Conservation (phyloP, 2,113 vertebrate genomes). For the Agelaius tricolor region DNA sequence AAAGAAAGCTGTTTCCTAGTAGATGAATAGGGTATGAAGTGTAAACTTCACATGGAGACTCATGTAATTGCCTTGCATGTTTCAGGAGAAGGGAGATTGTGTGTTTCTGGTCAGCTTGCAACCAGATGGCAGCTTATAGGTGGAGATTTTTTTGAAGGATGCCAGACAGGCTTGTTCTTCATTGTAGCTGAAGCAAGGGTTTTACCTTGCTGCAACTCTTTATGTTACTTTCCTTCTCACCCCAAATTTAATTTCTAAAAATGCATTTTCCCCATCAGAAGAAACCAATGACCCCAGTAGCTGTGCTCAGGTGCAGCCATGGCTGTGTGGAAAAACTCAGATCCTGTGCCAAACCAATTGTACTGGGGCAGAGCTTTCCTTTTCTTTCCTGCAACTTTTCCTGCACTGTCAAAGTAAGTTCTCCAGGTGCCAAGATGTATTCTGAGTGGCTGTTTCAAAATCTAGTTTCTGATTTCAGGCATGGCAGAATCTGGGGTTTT, state of each 20-base stretch:
- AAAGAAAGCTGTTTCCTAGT: slow-evolving; percentile 9
- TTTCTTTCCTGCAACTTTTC: background rate
- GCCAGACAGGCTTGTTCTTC: background rate
- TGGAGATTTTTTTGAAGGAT: background rate
- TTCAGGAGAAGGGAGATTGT: background rate
- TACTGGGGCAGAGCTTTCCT: background rate
- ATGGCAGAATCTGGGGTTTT: background rate
- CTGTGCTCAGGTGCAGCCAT: rapidly evolving
- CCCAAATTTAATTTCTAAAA: background rate
- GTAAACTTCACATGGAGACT: background rate
- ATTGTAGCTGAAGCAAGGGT: background rate
- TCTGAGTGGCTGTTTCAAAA: background rate
- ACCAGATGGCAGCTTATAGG: background rate
- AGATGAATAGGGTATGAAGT: slow-evolving; percentile 20
- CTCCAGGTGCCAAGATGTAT: background rate
- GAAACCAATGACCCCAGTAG: background rate
- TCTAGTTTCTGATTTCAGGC: background rate
- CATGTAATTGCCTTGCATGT: background rate
- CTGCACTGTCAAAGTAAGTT: background rate
- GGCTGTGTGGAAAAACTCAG: background rate
- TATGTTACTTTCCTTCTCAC: background rate
- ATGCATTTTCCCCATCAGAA: background rate
- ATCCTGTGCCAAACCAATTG: background rate
- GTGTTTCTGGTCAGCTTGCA: background rate
- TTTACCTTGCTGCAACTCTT: background rate